Conservation (phyloP, 2,888 invertebrate species). For the Protodeltote pygarga region DNA sequence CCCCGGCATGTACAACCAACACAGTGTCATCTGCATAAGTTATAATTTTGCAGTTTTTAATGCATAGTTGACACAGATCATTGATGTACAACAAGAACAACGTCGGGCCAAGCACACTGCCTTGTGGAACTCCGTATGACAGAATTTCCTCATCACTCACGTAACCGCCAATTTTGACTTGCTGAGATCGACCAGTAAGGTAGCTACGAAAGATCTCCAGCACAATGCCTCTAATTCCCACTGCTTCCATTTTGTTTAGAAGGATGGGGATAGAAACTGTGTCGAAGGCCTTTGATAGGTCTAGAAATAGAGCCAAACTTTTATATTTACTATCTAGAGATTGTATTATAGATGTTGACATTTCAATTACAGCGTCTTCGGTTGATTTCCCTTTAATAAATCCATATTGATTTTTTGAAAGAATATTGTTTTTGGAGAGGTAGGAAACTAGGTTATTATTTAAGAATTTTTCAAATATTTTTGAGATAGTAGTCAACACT, state of each 20-base stretch:
- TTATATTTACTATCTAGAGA: background rate
- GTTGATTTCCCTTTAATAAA: background rate
- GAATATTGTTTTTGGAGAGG: background rate
- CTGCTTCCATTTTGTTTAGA: constrained; percentile 9
- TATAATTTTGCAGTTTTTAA: background rate
- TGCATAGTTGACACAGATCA: background rate
- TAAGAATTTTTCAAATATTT: too few species aligned
- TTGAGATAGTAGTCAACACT: background rate
- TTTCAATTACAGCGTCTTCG: background rate
- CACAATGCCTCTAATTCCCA: background rate
- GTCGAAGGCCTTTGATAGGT: too few species aligned
- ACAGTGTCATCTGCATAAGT: background rate
- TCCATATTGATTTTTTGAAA: too few species aligned
- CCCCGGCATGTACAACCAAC: background rate
- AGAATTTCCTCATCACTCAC: background rate
- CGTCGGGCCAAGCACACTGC: background rate
- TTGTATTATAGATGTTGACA: background rate
- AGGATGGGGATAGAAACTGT: constrained; percentile 24
- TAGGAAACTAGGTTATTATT: background rate
- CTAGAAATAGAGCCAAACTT: background rate
- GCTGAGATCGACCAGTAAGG: background rate
- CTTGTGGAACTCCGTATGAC: background rate
- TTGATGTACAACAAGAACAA: background rate
- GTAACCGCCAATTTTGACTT: background rate
- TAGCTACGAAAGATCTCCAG: background rate